Evolutionary conservation across 2,797 vertebrate species (phyloP).

Genomic region (Ctenochaetus hawaiiensis): DNA sequence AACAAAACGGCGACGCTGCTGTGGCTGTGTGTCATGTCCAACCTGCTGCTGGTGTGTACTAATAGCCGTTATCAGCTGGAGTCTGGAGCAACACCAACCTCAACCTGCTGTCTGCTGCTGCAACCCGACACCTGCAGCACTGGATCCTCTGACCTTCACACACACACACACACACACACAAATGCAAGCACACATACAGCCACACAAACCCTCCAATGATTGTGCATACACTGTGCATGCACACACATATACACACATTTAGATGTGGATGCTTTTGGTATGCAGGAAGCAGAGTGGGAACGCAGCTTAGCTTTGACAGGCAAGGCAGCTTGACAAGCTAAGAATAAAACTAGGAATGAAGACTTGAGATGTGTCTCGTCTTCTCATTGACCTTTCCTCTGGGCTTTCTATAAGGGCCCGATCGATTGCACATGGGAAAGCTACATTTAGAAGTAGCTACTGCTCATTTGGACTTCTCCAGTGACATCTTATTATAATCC

Average conservation of each 20-base stretch:
- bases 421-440: constrained; percentile 74
- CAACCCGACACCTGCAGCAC: constrained; percentile 57
- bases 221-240: not conserved
- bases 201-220: constrained; percentile 31
- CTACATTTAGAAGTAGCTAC: constrained; percentile 74
- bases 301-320: constrained; percentile 74
- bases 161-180: constrained; percentile 3
- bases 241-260: constrained; percentile 40
- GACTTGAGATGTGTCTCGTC: constrained; percentile 74
- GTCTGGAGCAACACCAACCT: constrained; percentile 53
- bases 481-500: constrained; percentile 64
- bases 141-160: constrained; percentile 65
- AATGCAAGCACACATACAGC: constrained; percentile 8
- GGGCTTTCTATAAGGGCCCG: constrained; percentile 55
- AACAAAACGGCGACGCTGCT: constrained; percentile 34
- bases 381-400: constrained; percentile 79
- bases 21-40: constrained; percentile 49
- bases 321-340: constrained; percentile 76
- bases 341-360: constrained; percentile 82
- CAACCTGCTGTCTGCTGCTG: constrained; percentile 55
- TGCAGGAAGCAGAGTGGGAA: constrained; percentile 67
- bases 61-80: constrained; percentile 62
- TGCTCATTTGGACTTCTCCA: constrained; percentile 60
- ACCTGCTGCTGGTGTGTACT: constrained; percentile 52
- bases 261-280: constrained; percentile 69